Evolutionary conservation across 2,888 invertebrate species (phyloP).

Genomic region (Pomacea canaliculata): DNA sequence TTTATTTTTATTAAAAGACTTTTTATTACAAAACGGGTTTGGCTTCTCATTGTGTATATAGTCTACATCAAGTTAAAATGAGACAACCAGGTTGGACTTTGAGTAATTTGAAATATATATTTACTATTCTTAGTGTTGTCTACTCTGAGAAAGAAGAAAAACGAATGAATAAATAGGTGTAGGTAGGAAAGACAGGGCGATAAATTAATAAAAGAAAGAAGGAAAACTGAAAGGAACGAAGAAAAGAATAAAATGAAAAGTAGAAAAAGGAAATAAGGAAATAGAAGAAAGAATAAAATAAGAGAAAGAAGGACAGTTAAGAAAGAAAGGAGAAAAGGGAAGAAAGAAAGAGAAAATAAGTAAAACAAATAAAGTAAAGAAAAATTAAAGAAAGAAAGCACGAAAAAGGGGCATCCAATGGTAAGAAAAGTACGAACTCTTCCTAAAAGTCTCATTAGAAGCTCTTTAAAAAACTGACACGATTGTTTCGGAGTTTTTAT

Average conservation of each 20-base stretch:
- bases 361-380: background rate
- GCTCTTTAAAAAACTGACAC: no score
- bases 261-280: background rate
- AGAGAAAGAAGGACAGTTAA: background rate
- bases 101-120: no score
- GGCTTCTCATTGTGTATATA: no score
- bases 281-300: background rate
- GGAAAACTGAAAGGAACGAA: background rate
- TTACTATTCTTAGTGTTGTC: no score
- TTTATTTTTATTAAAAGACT: no score
- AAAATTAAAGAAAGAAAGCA: background rate
- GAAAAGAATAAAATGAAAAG: background rate
- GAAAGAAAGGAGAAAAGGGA: background rate
- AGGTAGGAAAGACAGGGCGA: constrained; percentile 2
- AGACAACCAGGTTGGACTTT: no score
- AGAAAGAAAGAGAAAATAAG: background rate
- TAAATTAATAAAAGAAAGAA: background rate
- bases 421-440: no score
- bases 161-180: background rate
- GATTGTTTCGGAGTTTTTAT: no score
- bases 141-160: background rate
- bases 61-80: no score
- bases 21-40: no score
- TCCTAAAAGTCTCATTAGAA: no score
- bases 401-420: background rate